These are phyloP conservation scores for Halocynthia roretzi DNA, from an alignment of 23 tunicate species.

Conservation along the genomic window DNA sequence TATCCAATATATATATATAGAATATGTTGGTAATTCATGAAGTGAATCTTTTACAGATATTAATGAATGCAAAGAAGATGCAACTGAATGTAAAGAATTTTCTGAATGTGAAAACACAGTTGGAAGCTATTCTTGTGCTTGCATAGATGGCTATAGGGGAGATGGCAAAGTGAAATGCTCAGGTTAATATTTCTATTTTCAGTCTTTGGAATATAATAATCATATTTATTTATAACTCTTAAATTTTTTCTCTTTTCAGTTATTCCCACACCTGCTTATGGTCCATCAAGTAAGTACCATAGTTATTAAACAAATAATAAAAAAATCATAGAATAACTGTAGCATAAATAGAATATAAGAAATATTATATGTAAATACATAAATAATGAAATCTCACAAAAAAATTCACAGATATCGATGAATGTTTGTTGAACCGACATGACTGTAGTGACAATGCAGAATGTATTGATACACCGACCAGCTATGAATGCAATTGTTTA, in stretches of 20 bases:
- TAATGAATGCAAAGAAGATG: slow-evolving; percentile 33
- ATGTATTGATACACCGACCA: slow-evolving; percentile 24
- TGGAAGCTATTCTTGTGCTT: slow-evolving; percentile 32
- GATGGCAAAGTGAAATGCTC: slow-evolving; percentile 30
- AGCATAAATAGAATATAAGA: too few relatives aligned
- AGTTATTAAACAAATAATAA: too few relatives aligned
- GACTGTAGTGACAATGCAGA: slow-evolving; percentile 32
- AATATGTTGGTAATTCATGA: too few relatives aligned
- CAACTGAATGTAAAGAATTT: slow-evolving; percentile 14
- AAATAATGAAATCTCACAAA: too few relatives aligned
- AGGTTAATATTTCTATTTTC: slow-evolving; percentile 18
- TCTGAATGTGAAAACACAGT: slow-evolving; percentile 39
- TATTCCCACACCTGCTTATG: too few relatives aligned
- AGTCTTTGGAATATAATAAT: neutral
- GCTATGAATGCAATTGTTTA: slow-evolving; percentile 27
- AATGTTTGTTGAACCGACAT: slow-evolving; percentile 22
- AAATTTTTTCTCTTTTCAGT: too few relatives aligned
- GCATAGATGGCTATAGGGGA: slow-evolving; percentile 36
- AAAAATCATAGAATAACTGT: too few relatives aligned
- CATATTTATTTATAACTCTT: too few relatives aligned
- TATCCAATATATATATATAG: too few relatives aligned
- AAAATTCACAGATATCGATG: slow-evolving; percentile 30
- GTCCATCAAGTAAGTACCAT: too few relatives aligned
- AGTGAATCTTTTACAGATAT: slow-evolving; percentile 10
- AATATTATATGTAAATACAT: too few relatives aligned